A percentile compares a stretch with the other conserved stretches of the same genome.
These are phyloP conservation scores for Drosophila kanapiae DNA, from an alignment of 1,140 invertebrate genomes.

Conservation along the genomic window DNA sequence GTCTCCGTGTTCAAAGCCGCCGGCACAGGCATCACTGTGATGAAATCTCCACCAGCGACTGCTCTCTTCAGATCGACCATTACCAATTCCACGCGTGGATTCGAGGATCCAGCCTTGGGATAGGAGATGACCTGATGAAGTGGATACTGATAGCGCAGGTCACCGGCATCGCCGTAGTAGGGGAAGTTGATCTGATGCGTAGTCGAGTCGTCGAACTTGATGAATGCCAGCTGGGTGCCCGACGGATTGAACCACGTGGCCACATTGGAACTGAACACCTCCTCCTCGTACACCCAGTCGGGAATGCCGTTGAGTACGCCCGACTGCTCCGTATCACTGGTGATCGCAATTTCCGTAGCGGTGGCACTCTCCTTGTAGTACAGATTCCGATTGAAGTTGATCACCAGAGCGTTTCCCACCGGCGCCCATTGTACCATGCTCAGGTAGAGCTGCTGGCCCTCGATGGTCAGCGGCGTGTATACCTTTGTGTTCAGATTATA, in stretches of 20 bases:
- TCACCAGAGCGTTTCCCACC: slow-evolving; percentile 88
- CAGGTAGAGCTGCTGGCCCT: slow-evolving; percentile 51
- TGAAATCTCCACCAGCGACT: slow-evolving; percentile 43
- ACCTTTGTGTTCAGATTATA: slow-evolving; percentile 86
- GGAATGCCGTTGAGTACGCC: slow-evolving; percentile 92
- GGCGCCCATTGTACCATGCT: slow-evolving; percentile 75
- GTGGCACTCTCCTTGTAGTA: slow-evolving; percentile 88
- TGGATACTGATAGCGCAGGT: slow-evolving; percentile 89
- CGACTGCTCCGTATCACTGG: slow-evolving; percentile 86
- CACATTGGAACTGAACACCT: slow-evolving; percentile 93
- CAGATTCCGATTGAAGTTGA: slow-evolving; percentile 92
- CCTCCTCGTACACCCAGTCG: slow-evolving; percentile 95
- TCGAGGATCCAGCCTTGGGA: slow-evolving; percentile 90
- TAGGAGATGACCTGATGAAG: slow-evolving; percentile 90
- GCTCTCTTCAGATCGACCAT: slow-evolving; percentile 63
- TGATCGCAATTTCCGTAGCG: slow-evolving; percentile 86
- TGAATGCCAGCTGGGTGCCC: slow-evolving; percentile 92
- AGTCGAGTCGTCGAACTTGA: slow-evolving; percentile 92
- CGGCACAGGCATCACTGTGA: slow-evolving; percentile 71
- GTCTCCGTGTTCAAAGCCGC: slow-evolving; percentile 66
- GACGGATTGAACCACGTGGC: slow-evolving; percentile 96
- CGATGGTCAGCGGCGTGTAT: slow-evolving; percentile 50
- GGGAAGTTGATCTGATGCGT: slow-evolving; percentile 89
- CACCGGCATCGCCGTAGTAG: slow-evolving; percentile 89
- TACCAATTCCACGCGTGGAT: slow-evolving; percentile 85